Evolutionary conservation across 2,797 vertebrate species (phyloP).

Genomic region (Spinibarbus caldwelli): DNA sequence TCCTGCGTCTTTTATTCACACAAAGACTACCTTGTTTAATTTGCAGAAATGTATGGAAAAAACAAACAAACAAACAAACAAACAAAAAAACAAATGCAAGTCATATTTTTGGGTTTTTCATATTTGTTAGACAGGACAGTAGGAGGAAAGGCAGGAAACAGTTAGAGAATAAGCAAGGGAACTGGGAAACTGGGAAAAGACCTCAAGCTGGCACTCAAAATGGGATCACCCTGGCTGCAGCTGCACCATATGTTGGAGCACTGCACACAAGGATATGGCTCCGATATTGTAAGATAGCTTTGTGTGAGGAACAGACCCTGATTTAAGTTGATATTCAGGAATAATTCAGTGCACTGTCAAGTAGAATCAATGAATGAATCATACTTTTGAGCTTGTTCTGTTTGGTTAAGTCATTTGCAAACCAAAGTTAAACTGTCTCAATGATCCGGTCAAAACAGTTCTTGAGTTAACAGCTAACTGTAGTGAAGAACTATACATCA

Average conservation of each 20-base stretch:
- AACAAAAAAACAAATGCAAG: too few relatives aligned
- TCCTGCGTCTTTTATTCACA: too few relatives aligned
- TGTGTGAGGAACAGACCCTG: not conserved
- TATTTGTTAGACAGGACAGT: not conserved
- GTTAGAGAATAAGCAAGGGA: not conserved
- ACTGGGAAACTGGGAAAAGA: not conserved
- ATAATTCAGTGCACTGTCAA: not conserved
- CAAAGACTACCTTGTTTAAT: too few relatives aligned
- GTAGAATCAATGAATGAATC: not conserved
- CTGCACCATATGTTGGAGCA: not conserved
- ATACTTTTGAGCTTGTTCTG: not conserved
- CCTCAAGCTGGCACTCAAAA: not conserved
- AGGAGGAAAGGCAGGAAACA: not conserved
- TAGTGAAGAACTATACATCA: not conserved
- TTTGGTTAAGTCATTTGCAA: not conserved
- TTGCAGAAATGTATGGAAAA: too few relatives aligned
- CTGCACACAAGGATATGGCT: not conserved
- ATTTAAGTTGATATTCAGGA: not conserved
- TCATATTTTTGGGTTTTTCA: not conserved
- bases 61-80: too few relatives aligned
- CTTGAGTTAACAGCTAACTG: too few relatives aligned
- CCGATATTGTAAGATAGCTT: not conserved
- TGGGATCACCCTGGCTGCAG: not conserved
- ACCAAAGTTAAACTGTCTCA: not conserved
- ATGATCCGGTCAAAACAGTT: too few relatives aligned